Percentiles rank a stretch among this genome's conserved stretches.
phyloP scores from a whole-genome alignment of 2,113 vertebrate species.

The Asarcornis scutulata region DNA sequence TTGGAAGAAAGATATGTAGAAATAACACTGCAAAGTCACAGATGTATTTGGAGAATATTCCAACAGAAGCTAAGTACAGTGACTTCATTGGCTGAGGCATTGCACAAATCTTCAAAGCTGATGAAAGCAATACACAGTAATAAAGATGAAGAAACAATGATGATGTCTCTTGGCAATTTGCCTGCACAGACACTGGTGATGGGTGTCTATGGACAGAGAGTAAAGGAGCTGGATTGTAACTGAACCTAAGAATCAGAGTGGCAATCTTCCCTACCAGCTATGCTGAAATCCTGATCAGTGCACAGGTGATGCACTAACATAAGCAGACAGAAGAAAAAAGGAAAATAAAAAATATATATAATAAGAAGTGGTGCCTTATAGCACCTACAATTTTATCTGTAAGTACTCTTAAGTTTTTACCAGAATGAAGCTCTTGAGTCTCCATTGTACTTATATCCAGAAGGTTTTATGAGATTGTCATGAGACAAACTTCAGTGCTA shows the following conservation, averaged over 20 bases:
- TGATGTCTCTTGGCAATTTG: background rate
- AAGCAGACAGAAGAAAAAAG: background rate
- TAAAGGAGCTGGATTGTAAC: background rate
- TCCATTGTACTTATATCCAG: background rate
- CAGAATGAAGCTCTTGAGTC: background rate
- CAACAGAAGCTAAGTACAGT: background rate
- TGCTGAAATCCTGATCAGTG: background rate
- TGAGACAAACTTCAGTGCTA: background rate
- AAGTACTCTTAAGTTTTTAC: background rate
- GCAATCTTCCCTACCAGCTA: background rate
- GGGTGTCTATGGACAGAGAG: background rate
- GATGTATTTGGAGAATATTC: background rate
- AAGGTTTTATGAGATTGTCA: background rate
- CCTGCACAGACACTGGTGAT: background rate
- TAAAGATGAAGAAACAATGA: background rate
- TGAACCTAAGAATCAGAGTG: background rate
- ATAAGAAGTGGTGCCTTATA: background rate
- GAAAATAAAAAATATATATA: background rate
- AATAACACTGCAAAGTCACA: background rate
- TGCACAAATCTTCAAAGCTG: background rate
- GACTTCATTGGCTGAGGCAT: background rate
- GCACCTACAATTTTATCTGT: background rate
- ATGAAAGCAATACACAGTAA: background rate
- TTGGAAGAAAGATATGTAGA: background rate
- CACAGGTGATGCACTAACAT: background rate